phyloP scores from a whole-genome alignment of 2,888 invertebrate species.

The Rotaria macrura region DNA sequence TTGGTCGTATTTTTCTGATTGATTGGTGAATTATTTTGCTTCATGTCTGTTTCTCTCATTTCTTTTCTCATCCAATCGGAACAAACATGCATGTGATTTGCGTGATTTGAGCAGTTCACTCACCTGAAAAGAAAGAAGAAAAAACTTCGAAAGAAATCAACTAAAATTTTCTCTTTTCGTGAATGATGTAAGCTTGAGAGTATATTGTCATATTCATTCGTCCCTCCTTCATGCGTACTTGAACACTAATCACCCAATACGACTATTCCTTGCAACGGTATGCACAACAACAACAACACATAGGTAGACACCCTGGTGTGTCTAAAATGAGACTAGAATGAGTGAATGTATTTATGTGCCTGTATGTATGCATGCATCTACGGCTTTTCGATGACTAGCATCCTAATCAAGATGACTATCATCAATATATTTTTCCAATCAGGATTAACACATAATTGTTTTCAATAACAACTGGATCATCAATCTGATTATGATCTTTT shows the following conservation, averaged over 20 bases:
- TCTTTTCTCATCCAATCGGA: background rate
- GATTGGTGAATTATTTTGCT: background rate
- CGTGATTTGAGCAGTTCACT: background rate
- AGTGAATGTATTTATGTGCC: background rate
- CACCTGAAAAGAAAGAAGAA: background rate
- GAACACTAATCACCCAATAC: background rate
- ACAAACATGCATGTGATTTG: too few relatives aligned
- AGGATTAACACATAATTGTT: conserved; percentile 6
- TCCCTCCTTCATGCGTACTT: background rate
- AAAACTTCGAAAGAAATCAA: background rate
- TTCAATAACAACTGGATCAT: background rate
- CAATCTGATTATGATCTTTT: conserved; percentile 11
- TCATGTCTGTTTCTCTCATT: background rate
- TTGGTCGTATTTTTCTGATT: background rate
- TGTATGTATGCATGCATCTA: background rate
- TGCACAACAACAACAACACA: background rate
- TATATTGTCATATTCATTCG: background rate
- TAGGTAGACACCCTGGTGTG: background rate
- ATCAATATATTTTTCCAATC: background rate
- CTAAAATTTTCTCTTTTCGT: background rate
- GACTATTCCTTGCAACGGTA: background rate
- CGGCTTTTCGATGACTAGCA: background rate
- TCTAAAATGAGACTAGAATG: background rate
- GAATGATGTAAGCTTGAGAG: background rate
- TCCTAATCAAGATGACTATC: conserved; percentile 3